Evolutionary conservation across 1,140 invertebrate species (phyloP).

Genomic region (Melanaphis sacchari): DNA sequence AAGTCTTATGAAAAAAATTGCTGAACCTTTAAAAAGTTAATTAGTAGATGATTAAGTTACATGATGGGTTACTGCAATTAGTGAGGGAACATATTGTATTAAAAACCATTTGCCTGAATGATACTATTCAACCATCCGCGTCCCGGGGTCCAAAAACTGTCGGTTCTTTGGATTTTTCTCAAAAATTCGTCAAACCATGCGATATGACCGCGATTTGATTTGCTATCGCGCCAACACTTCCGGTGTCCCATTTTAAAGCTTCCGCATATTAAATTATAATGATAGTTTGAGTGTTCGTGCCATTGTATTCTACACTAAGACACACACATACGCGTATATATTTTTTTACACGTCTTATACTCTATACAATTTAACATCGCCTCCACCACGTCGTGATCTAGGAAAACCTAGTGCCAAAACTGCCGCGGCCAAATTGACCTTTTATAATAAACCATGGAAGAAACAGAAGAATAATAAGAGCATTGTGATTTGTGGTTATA

Average conservation of each 20-base stretch:
- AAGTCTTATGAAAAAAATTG: background rate
- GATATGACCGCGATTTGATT: background rate
- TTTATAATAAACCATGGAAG: conserved; percentile 6
- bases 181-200: background rate
- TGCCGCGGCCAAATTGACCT: conserved; percentile 24
- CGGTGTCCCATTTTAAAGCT: conserved; percentile 1
- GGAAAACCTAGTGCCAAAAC: conserved; percentile 26
- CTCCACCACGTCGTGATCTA: background rate
- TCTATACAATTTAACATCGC: background rate
- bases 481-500: background rate
- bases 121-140: background rate
- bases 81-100: background rate
- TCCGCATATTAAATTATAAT: background rate
- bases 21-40: background rate
- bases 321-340: background rate
- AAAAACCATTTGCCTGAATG: background rate
- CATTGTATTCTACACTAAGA: background rate
- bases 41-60: background rate
- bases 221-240: background rate
- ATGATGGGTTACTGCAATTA: background rate
- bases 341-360: background rate
- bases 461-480: conserved; percentile 1
- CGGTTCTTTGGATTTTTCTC: background rate
- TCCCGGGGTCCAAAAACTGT: background rate
- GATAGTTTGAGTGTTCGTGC: background rate